phyloP scores from a whole-genome alignment of 2,888 invertebrate genomes.

The Acrobeloides nanus region DNA sequence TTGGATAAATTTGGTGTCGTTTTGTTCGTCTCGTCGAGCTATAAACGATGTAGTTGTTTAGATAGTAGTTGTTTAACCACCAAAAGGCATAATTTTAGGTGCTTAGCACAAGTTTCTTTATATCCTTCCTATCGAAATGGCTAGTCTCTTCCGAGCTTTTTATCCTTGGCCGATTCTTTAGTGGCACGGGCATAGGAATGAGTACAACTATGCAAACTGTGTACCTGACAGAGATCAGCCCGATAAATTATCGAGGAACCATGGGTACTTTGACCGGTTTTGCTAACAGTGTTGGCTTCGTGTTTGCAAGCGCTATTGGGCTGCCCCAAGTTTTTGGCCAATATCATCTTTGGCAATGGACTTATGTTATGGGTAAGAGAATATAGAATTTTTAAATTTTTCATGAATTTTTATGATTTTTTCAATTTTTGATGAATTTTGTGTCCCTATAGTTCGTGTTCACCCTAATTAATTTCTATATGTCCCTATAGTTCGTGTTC shows the following conservation, averaged over 20 bases:
- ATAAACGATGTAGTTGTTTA: too few species aligned
- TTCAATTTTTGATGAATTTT: too few species aligned
- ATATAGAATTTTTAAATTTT: too few species aligned
- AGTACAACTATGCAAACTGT: conserved; percentile 37
- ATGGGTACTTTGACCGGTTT: conserved; percentile 41
- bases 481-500: too few species aligned
- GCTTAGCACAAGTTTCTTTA: conserved; percentile 10
- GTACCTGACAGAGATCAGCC: conserved; percentile 40
- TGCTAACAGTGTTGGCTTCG: conserved; percentile 36
- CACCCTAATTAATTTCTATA: too few species aligned
- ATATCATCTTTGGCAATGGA: conserved; percentile 29
- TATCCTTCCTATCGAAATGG: conserved; percentile 13
- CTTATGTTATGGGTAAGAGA: conserved; percentile 28
- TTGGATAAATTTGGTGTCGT: too few species aligned
- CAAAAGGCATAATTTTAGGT: conserved; percentile 6
- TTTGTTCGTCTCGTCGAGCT: too few species aligned
- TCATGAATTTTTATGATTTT: too few species aligned
- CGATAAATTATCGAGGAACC: conserved; percentile 31
- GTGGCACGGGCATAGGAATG: conserved; percentile 40
- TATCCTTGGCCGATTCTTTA: conserved; percentile 27
- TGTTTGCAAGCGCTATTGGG: conserved; percentile 29
- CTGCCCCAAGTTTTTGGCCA: conserved; percentile 35
- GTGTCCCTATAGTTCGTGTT: too few species aligned
- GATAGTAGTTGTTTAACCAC: too few species aligned
- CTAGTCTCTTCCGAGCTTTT: conserved; percentile 28